Base-by-base conservation (phyloP, 2,797 vertebrate species). In the Podarcis lilfordi region DNA sequence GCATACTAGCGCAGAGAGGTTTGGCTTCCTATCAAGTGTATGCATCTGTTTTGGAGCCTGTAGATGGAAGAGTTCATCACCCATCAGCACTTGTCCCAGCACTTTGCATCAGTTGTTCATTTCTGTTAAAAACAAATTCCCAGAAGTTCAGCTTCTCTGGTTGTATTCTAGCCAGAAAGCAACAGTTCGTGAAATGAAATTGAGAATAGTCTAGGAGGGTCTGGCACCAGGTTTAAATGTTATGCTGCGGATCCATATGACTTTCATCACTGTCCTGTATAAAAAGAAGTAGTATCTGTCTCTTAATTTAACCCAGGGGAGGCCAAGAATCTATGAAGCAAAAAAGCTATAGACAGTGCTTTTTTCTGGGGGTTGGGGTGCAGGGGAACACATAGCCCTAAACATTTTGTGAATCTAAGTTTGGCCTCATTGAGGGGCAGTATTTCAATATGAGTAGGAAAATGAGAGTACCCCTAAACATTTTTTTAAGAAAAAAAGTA, bases 231-330 rank as follows among this genome's bases (percentile, higher is more conserved):
- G 68, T 76, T 55, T 88, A 83, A 50, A 1, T 7, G 25, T 87
- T 40, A 59, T 43, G 40, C 1, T 80, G 27, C 74, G 27, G 69
- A 74, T 83, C 8, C 13, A 87, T 27, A 15, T 61, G 72, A 80
- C 64, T 86, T 81, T 66, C 85, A 87, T 89, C 45, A 86, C n/a
- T 71, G 68, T 45, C 27, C 80, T 86, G 40, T 64, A 35, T 86
- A 85, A 88, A 72, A 80, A 72, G 43, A 11, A 82, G 32, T 0
- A 64, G 11, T 15, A 25, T 50, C 19, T 83, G 61, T 68, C 35
- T 21, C 32, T 78, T 68, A 23, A 69, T 79, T 68, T 79, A 71
- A 86, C n/a, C 1, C 86, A 78, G 9, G 61, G 37, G 19, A 69
- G 11, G 10, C 84, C 45, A 50, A 50, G 45, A 50, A 50, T 50